Base-by-base conservation (phyloP, 92 coral and sea anemone genomes). In the Palythoa caribaeorum region DNA sequence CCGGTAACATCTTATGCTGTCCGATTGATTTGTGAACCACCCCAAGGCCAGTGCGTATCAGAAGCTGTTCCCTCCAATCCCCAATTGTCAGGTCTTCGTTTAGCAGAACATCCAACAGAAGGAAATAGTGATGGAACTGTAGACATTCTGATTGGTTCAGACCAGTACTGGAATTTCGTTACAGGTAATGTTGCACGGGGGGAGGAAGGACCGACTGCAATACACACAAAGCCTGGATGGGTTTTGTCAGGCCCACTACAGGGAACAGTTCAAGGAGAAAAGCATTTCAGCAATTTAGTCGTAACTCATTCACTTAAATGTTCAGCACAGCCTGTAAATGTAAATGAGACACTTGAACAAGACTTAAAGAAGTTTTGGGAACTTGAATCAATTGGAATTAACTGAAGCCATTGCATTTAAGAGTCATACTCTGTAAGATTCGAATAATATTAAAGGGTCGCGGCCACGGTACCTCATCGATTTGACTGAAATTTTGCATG, bases 101-200 rank as follows among this genome's bases (percentile, higher is more conserved):
- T 63, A 7, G 81, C 66, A 51, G 81, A 77, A 15, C 3, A 20
- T 5, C 12, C 80, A 8, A 20, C 63, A 9, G 35, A 17, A 15
- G 52, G 35, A 76, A 17, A 28, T 76, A 13, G 60, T 47, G 14
- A 7, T 48, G 38, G 16, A 59, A n/a, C 19, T 15, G 65, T 59
- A 2, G 62, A 51, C 35, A 52, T 7, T 40, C 47, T 76, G 47
- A 48, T 76, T 21, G 80, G 80, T 15, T 54, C 60, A 17, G 62
- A 76, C 9, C 53, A 76, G 13, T 76, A 76, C 11, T 71, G 76
- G 76, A 71, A 71, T 5, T 71, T 71, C 37, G 76, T 71, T 15
- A 71, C 47, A 16, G 76, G 51, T 15, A 71, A 9, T 13, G 21
- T 14, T 59, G 65, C 19, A 3, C 16, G 44, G 21, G 40, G 75